phyloP scores from a whole-genome alignment of 2,797 vertebrate genomes.

The Neosalanx taihuensis region DNA sequence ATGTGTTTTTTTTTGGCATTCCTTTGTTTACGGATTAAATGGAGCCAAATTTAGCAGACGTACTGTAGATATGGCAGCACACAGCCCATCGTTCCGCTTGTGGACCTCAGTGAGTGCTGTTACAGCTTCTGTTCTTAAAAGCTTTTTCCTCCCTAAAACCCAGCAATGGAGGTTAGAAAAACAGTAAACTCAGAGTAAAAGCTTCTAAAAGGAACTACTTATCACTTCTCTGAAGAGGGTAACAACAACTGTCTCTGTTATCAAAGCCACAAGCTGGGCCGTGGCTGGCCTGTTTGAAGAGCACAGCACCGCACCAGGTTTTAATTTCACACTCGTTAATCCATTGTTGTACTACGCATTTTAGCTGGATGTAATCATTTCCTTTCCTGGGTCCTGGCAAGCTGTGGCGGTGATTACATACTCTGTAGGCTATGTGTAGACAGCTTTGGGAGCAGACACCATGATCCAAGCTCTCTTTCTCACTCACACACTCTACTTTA shows the following conservation, averaged over 20 bases:
- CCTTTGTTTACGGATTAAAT: no score
- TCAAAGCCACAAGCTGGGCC: constrained; percentile 48
- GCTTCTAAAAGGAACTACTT: constrained; percentile 42
- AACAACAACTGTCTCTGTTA: constrained; percentile 18
- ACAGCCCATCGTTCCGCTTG: constrained; percentile 3
- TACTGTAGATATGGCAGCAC: not conserved
- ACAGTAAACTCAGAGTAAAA: constrained; percentile 17
- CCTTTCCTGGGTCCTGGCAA: constrained; percentile 72
- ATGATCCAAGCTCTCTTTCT: constrained; percentile 22
- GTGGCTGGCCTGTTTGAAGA: constrained; percentile 18
- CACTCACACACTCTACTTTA: not conserved
- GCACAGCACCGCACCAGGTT: constrained; percentile 63
- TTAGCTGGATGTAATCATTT: constrained; percentile 82
- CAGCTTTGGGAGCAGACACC: constrained; percentile 63
- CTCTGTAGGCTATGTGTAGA: constrained; percentile 65
- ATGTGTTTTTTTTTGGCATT: not conserved
- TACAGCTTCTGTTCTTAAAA: constrained; percentile 51
- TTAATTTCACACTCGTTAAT: constrained; percentile 77
- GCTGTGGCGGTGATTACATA: constrained; percentile 72
- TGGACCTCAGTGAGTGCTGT: constrained; percentile 38
- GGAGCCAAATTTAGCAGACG: not conserved
- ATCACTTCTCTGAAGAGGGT: constrained; percentile 39
- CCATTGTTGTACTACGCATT: constrained; percentile 76
- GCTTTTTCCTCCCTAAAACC: constrained; percentile 43
- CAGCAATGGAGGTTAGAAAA: constrained; percentile 38